Conservation (phyloP, 2,113 vertebrate genomes). For the Colius striatus region DNA sequence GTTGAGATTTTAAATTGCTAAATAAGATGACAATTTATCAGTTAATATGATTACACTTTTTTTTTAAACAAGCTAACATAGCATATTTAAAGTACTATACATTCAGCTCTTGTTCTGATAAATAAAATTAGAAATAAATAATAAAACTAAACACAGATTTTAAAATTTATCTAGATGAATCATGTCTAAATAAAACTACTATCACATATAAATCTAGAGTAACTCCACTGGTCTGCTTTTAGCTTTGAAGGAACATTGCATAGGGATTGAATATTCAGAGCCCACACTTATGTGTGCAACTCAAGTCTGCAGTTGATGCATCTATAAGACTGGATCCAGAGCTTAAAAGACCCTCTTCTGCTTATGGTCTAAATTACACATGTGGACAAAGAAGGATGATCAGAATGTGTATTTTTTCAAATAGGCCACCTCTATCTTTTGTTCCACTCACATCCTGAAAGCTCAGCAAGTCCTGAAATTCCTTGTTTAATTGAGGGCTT, state of each 20-base stretch:
- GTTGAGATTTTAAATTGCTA: not conserved
- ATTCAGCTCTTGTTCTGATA: not conserved
- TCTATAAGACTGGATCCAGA: not conserved
- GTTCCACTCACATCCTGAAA: not conserved
- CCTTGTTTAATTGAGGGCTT: conserved; percentile 3
- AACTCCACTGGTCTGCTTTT: not conserved
- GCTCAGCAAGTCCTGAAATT: conserved; percentile 22
- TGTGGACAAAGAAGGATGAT: not conserved
- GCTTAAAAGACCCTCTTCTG: not conserved
- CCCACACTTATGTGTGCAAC: not conserved
- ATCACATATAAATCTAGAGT: not conserved
- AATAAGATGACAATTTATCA: not conserved
- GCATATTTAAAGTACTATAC: not conserved
- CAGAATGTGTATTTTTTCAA: not conserved
- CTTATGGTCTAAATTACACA: not conserved
- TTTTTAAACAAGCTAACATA: not conserved
- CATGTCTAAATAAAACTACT: not conserved
- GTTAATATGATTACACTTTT: not conserved
- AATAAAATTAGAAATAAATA: not conserved
- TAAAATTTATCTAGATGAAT: not conserved
- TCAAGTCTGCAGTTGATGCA: not conserved
- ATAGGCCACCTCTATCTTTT: not conserved
- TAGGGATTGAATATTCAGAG: not conserved
- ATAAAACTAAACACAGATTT: not conserved
- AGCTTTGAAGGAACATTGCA: not conserved